Evolutionary conservation across 2,888 invertebrate genomes (phyloP), one percentile per base, ranked within the genome.

Genomic region (Xanthostigma xanthostigma): DNA sequence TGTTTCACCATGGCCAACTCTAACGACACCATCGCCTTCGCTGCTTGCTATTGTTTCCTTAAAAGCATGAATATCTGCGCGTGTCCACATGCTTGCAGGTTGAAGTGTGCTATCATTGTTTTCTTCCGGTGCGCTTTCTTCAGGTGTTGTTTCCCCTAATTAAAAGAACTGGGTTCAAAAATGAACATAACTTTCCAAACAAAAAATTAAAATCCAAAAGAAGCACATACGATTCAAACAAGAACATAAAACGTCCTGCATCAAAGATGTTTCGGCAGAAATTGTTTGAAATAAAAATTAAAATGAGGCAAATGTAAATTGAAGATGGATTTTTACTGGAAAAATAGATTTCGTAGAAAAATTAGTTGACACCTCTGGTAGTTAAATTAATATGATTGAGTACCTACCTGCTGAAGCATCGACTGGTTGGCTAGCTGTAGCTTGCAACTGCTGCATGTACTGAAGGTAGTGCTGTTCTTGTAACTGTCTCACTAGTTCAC

Each of bases 381-480:
- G 17, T 17, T 2, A 44, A 44, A 35, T 36, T 42, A 11, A 13
- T 38, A 14, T 2, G 34, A 17, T 14, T 49, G 41, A 9, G 33
- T 42, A 41, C 10, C n/a, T 42, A 41, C 10, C n/a, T 44, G n/a
- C 36, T 44, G 36, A 17, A 12, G 12, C 36, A n/a, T 36, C 27
- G 47, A 11, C 27, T 27, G 27, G 6, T 27, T 27, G 27, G 27
- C 6, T 27, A 59, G 55, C 62, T 64, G 74, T 63, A 67, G 76
- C 60, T 72, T 78, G 65, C 38, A 96, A 71, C 65, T 97, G 97
- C 59, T 95, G 91, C 81, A 98, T 94, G 66, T 98, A 98, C 62
- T 97, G 96, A 63, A 95, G 92, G 65, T 95, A 98, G 67, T 99
- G 98, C 62, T 98, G 95, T 58, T 96, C 96, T 69, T 99, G 98